Conservation (phyloP, 2,113 vertebrate species). For the Myrmecobius fasciatus region DNA sequence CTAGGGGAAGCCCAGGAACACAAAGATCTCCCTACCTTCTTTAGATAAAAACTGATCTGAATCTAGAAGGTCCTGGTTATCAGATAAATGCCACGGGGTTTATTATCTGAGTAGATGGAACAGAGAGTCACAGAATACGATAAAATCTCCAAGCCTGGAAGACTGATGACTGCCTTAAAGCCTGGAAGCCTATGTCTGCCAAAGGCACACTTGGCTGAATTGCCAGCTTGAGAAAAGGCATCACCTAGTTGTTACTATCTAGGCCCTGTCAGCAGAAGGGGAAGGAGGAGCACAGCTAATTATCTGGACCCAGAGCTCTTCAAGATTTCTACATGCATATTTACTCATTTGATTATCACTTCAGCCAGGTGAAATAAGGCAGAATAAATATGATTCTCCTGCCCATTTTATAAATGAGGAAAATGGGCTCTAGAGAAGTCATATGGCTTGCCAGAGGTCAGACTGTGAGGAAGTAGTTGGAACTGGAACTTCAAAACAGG, state of each 20-base stretch:
- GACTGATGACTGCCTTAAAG: not conserved
- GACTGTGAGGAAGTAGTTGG: not conserved
- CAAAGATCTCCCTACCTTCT: not conserved
- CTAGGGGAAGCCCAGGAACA: not conserved
- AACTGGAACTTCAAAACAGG: not conserved
- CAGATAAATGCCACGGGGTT: constrained; percentile 3
- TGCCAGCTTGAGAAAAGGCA: not conserved
- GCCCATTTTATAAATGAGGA: not conserved
- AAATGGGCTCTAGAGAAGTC: not conserved
- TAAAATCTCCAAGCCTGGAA: not conserved
- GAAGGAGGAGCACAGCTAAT: not conserved
- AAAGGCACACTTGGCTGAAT: not conserved
- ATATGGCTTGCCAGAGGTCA: too few species aligned
- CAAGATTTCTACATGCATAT: not conserved
- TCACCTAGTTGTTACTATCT: not conserved
- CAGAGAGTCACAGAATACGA: not conserved
- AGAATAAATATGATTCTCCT: not conserved
- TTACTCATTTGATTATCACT: not conserved
- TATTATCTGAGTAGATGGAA: not conserved
- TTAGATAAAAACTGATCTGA: not conserved
- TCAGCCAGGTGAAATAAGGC: not conserved
- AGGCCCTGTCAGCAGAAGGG: not conserved
- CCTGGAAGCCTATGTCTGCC: not conserved
- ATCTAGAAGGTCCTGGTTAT: not conserved
- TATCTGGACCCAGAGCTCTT: not conserved